Percentiles rank a stretch among this genome's conserved stretches.
phyloP scores from a whole-genome alignment of 2,888 invertebrate species.

The Acanthosepion pharaonis region DNA sequence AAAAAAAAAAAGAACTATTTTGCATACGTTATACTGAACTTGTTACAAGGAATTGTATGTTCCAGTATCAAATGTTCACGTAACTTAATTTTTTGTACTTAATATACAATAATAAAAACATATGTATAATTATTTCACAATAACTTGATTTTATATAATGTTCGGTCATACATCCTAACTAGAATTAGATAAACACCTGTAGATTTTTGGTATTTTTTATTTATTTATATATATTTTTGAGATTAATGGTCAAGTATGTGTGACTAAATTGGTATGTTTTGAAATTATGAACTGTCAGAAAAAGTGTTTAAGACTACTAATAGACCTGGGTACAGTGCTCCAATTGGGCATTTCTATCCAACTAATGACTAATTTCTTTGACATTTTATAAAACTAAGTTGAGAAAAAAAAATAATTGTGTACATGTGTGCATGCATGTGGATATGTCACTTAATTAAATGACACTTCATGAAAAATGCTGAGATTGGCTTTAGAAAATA shows the following conservation, averaged over 20 bases:
- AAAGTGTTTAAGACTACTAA: background rate
- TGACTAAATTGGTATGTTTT: background rate
- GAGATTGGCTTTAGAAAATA: background rate
- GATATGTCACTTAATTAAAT: background rate
- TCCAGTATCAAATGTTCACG: background rate
- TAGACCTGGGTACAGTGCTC: background rate
- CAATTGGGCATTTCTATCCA: background rate
- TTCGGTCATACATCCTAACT: conserved; percentile 1
- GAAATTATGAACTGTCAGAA: background rate
- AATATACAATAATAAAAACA: conserved; percentile 6
- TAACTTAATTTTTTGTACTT: background rate
- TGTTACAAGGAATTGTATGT: background rate
- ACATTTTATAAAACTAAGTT: background rate
- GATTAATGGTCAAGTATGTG: background rate
- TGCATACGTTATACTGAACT: conserved; percentile 8
- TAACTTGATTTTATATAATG: conserved; percentile 22
- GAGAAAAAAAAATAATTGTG: background rate
- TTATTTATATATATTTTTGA: background rate
- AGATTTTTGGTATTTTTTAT: background rate
- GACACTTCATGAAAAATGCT: background rate
- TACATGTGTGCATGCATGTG: background rate
- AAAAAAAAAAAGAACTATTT: background rate
- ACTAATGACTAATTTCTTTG: background rate
- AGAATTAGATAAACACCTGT: background rate
- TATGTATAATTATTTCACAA: background rate